phyloP scores from a whole-genome alignment of 2,113 vertebrate genomes.

The Anas platyrhynchos region DNA sequence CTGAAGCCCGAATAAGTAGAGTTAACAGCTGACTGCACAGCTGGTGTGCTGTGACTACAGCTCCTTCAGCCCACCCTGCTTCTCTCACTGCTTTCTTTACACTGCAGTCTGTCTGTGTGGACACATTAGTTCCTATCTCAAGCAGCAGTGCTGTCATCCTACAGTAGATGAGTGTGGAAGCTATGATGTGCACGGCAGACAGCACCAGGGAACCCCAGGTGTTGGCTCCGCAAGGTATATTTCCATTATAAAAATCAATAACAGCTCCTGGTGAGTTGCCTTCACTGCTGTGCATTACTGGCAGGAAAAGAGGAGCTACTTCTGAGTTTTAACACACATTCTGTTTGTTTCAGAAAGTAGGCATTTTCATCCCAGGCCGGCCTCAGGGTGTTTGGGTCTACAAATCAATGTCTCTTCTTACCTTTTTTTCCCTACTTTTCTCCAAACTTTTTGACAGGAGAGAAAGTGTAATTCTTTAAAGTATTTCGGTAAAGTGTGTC shows the following conservation, averaged over 20 bases:
- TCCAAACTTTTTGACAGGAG: background rate
- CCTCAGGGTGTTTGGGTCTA: background rate
- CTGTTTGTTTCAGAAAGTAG: background rate
- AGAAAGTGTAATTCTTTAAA: background rate
- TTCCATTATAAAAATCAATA: background rate
- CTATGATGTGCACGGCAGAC: background rate
- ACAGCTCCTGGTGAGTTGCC: background rate
- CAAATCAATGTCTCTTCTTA: background rate
- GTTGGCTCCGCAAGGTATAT: background rate
- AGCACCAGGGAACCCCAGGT: background rate
- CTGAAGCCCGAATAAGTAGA: background rate
- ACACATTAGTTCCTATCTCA: background rate
- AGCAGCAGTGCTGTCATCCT: background rate
- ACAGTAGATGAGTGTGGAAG: background rate
- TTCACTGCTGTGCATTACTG: background rate
- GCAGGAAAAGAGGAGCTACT: background rate
- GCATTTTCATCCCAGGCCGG: background rate
- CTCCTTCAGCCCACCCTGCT: background rate
- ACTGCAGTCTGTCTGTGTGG: background rate
- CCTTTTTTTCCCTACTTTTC: background rate
- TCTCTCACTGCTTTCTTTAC: background rate
- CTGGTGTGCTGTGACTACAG: background rate
- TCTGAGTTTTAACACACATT: background rate
- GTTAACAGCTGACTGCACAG: background rate
- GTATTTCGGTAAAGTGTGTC: background rate